Evolutionary conservation across 2,113 vertebrate genomes (phyloP), one percentile per base, ranked within the genome.

Genomic region (Pluvianellus socialis): DNA sequence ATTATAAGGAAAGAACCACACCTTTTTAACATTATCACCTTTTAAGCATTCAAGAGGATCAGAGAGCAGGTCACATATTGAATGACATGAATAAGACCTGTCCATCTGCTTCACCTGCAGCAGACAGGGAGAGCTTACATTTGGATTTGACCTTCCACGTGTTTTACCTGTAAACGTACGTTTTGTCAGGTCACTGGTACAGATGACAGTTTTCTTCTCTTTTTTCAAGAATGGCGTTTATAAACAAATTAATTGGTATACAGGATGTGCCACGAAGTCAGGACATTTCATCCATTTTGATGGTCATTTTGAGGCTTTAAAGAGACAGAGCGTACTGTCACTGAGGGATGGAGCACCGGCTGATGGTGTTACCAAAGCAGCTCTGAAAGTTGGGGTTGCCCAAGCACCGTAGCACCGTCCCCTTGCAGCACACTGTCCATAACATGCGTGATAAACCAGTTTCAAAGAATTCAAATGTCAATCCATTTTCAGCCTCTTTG

Each of bases 401-500:
- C 1, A 3, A 21, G 23, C 4, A 0, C 42, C 22, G 17, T 0
- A 1, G 50, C 56, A 35, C 24, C 35, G 33, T 22, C 26, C 35
- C 28, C 19, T n/a, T 27, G 22, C 35, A 50, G n/a, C 19, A 52
- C 66, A 53, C 19, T 4, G 26, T 13, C 66, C 30, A 11, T 26
- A 33, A 65, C 0, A 1, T 8, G 18, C 1, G 2, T 32, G 21
- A 77, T 13, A 68, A 68, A 56, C 32, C 35, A 52, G 18, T 9
- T n/a, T 10, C 67, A 79, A 67, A 63, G 66, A 42, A 42, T 32
- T 47, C 13, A 65, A 55, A 68, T 33, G 24, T 58, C 35, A 74
- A 59, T 11, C 19, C 12, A 32, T 58, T 83, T 86, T 74, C 74
- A 16, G 30, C 40, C 23, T 53, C 38, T 84, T 40, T 18, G 30